Conservation (phyloP, 2,888 invertebrate species). For the Elmis aenea region DNA sequence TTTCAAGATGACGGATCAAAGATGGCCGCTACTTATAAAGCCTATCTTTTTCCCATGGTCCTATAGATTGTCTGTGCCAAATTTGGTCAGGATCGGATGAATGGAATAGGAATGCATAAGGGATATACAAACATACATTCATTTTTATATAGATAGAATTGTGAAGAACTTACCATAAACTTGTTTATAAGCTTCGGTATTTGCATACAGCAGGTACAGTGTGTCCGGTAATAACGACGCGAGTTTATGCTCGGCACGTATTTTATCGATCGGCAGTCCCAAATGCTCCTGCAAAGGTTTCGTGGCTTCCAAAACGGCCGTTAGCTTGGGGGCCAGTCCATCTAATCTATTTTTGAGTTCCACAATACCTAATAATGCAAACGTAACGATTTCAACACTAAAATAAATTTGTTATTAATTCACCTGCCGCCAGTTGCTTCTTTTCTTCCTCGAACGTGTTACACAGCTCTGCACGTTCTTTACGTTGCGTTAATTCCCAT, state of each 20-base stretch:
- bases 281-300: conserved; percentile 87
- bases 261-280: conserved; percentile 73
- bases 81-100: too few species aligned
- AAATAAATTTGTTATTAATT: conserved; percentile 51
- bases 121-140: too few species aligned
- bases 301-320: conserved; percentile 67
- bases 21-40: too few species aligned
- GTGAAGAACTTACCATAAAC: conserved; percentile 58
- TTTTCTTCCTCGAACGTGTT: conserved; percentile 71
- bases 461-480: conserved; percentile 72
- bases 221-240: conserved; percentile 74
- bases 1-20: too few species aligned
- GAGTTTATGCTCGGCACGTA: conserved; percentile 69
- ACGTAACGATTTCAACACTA: neutral
- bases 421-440: conserved; percentile 67
- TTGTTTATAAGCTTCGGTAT: conserved; percentile 76
- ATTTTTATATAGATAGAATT: neutral
- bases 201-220: conserved; percentile 81
- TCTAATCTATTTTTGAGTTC: conserved; percentile 57
- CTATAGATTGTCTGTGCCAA: too few species aligned
- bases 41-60: too few species aligned
- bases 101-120: too few species aligned
- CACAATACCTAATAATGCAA: conserved; percentile 21
- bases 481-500: conserved; percentile 86
- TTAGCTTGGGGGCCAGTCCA: conserved; percentile 75